These are phyloP conservation scores for Ramphastos sulfuratus DNA, from an alignment of 2,113 vertebrate genomes.

Conservation along the genomic window DNA sequence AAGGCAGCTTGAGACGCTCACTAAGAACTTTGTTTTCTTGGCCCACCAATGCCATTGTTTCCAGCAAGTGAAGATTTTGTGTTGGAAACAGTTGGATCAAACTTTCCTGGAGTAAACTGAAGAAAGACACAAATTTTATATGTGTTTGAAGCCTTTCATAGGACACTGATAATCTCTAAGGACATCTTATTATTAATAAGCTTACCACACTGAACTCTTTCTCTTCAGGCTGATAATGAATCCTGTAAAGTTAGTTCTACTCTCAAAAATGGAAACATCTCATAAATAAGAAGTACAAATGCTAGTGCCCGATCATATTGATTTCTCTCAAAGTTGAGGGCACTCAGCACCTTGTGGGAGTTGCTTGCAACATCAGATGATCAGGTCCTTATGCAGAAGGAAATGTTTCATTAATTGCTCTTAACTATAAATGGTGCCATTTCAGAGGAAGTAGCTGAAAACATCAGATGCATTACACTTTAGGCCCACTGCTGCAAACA, in stretches of 20 bases:
- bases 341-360: slow-evolving; percentile 61
- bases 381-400: slow-evolving; percentile 48
- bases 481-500: not conserved
- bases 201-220: slow-evolving; percentile 8
- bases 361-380: slow-evolving; percentile 51
- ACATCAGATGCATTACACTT: slow-evolving; percentile 21
- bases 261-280: slow-evolving; percentile 7
- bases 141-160: slow-evolving; percentile 18
- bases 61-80: not conserved
- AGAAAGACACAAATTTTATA: slow-evolving; percentile 25
- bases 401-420: slow-evolving; percentile 66
- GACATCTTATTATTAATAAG: slow-evolving; percentile 43
- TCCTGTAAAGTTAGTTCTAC: not conserved
- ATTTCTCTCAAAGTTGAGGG: slow-evolving; percentile 53
- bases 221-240: not conserved
- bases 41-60: slow-evolving; percentile 8
- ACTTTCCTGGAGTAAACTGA: slow-evolving; percentile 23
- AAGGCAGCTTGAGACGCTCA: slow-evolving; percentile 46
- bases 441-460: slow-evolving; percentile 20
- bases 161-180: slow-evolving; percentile 15
- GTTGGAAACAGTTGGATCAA: slow-evolving; percentile 31
- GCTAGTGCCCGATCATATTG: slow-evolving; percentile 42
- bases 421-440: slow-evolving; percentile 50
- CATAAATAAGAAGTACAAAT: not conserved
- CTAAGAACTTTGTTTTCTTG: slow-evolving; percentile 29